A percentile compares a stretch with the other conserved stretches of the same genome.
These are phyloP conservation scores for Crematogaster levior DNA, from an alignment of 2,888 invertebrate species.

Conservation along the genomic window DNA sequence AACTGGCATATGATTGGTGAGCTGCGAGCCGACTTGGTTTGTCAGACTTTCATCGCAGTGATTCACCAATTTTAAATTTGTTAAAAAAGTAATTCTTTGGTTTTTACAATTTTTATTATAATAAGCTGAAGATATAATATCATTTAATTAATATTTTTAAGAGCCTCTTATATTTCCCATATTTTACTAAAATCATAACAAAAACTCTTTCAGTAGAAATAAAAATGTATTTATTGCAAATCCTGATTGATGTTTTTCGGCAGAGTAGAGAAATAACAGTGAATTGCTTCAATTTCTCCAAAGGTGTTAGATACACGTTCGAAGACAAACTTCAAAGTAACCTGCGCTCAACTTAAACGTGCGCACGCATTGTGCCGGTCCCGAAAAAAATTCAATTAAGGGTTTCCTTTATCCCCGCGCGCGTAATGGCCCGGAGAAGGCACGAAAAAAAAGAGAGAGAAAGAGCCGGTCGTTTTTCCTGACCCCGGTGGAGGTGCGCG, in stretches of 20 bases:
- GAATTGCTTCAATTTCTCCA: background rate
- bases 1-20: too few species aligned
- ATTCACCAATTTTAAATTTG: background rate
- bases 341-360: background rate
- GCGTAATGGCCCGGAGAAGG: slow-evolving; percentile 3
- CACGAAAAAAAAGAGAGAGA: background rate
- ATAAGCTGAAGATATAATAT: background rate
- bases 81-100: background rate
- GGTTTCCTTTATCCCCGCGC: background rate
- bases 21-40: too few species aligned
- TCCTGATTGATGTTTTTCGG: background rate
- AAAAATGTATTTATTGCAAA: background rate
- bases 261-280: background rate
- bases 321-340: slow-evolving; percentile 7
- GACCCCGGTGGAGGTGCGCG: slow-evolving; percentile 35
- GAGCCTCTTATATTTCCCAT: background rate
- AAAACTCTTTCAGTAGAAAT: background rate
- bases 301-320: slow-evolving; percentile 6
- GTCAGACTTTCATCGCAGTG: too few species aligned
- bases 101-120: background rate
- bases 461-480: slow-evolving; percentile 26
- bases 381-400: slow-evolving; percentile 38
- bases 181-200: background rate
- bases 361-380: background rate
- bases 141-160: background rate